Evolutionary conservation across 2,113 vertebrate genomes (phyloP).

Genomic region (Plotosus lineatus): DNA sequence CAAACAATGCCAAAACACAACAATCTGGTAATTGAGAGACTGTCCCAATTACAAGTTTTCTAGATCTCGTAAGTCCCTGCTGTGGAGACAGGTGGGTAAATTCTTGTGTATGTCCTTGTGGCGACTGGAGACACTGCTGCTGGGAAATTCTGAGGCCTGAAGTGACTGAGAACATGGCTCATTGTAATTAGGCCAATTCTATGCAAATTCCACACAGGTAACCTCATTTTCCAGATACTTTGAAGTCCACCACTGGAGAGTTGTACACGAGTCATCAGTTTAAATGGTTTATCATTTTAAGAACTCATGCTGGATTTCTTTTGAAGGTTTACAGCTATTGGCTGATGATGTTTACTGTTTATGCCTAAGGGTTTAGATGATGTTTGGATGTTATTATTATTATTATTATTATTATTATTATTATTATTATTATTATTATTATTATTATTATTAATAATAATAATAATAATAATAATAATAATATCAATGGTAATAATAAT

Average conservation of each 20-base stretch:
- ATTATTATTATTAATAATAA: no score
- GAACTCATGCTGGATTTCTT: constrained; percentile 41
- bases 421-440: no score
- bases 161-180: constrained; percentile 2
- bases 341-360: background rate
- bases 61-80: constrained; percentile 12
- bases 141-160: background rate
- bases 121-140: constrained; percentile 6
- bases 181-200: constrained; percentile 58
- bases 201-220: constrained; percentile 62
- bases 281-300: constrained; percentile 63
- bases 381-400: no score
- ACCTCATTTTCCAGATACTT: constrained; percentile 67
- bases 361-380: background rate
- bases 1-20: constrained; percentile 37
- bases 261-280: constrained; percentile 66
- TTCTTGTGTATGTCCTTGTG: constrained; percentile 16
- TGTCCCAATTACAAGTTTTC: constrained; percentile 33
- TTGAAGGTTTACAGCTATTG: background rate
- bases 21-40: constrained; percentile 34
- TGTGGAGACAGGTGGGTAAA: background rate
- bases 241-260: constrained; percentile 66
- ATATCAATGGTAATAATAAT: no score
- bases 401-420: no score
- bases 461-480: no score